phyloP scores from a whole-genome alignment of 1,140 invertebrate species.

The Drosophila truncata region DNA sequence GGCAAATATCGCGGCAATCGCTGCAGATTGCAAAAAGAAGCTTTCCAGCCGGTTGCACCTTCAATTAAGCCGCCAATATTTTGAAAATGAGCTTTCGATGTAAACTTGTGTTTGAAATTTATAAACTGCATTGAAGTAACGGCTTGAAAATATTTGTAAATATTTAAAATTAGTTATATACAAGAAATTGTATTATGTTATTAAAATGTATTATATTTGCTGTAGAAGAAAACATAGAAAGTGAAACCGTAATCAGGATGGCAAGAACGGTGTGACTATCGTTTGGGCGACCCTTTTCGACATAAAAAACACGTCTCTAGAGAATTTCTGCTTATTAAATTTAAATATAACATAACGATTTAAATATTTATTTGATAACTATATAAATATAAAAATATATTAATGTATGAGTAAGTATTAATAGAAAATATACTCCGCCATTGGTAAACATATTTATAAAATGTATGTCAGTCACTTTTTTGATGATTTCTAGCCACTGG shows the following conservation, averaged over 20 bases:
- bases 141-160: too few species aligned
- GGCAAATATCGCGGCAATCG: constrained; percentile 8
- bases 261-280: constrained; percentile 9
- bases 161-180: too few species aligned
- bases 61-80: background rate
- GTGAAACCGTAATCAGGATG: too few species aligned
- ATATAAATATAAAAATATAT: background rate
- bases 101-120: background rate
- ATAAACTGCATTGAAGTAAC: background rate
- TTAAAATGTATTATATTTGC: too few species aligned
- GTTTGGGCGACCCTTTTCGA: background rate
- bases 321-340: background rate
- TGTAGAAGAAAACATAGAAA: too few species aligned
- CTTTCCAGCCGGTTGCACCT: background rate
- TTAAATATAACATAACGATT: too few species aligned
- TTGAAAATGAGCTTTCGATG: background rate
- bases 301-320: background rate
- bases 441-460: too few species aligned
- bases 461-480: too few species aligned
- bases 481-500: background rate
- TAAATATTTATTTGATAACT: too few species aligned
- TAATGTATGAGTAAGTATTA: too few species aligned
- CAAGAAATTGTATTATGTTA: too few species aligned
- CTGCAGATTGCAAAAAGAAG: background rate
- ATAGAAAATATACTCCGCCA: background rate